These are phyloP conservation scores for Anabas testudineus DNA, from an alignment of 2,797 vertebrate genomes.

Conservation along the genomic window DNA sequence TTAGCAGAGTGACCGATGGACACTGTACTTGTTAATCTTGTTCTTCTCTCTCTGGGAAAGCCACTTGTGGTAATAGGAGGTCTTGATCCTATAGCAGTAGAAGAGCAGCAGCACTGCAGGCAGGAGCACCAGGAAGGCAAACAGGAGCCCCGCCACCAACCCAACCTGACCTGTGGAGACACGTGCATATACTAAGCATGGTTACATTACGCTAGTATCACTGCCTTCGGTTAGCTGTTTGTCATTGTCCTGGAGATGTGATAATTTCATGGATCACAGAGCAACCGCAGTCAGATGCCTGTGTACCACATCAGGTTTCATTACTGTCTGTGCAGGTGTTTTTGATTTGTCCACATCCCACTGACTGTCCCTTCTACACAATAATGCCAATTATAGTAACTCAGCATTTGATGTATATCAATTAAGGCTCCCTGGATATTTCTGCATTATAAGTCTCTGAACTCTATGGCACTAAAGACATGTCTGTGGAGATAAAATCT, in stretches of 20 bases:
- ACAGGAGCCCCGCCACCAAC: slow-evolving; percentile 82
- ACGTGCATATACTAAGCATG: slow-evolving; percentile 10
- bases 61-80: slow-evolving; percentile 83
- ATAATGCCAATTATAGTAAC: neutral
- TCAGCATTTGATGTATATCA: neutral
- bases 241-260: neutral
- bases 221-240: no score
- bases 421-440: no score
- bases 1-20: neutral
- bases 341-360: neutral
- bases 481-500: no score
- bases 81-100: slow-evolving; percentile 86
- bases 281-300: no score
- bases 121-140: slow-evolving; percentile 89
- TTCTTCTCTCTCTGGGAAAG: slow-evolving; percentile 82
- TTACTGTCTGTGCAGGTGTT: neutral
- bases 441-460: no score
- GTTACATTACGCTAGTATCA: neutral
- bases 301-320: neutral
- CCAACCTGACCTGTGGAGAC: slow-evolving; percentile 80
- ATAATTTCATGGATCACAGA: neutral
- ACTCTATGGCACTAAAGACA: no score
- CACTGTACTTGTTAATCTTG: slow-evolving; percentile 78
- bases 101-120: slow-evolving; percentile 80
- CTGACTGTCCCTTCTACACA: neutral